A percentile compares a stretch with the other conserved stretches of the same genome.
Conservation (phyloP, 30 jellyfish, hydroid and myxozoan genomes). For the Mastigias papua region DNA sequence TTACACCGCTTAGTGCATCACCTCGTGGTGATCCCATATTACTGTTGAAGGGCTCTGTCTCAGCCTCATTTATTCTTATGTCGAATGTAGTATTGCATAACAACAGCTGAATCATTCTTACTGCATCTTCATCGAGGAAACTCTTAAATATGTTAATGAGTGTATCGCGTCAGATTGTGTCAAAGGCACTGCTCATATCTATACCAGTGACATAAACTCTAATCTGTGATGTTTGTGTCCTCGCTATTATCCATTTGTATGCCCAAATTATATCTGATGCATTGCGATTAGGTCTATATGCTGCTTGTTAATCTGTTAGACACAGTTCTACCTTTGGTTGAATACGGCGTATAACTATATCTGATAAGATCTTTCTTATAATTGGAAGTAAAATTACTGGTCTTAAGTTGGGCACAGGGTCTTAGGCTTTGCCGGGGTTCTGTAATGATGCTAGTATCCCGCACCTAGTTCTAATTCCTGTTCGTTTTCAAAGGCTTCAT, state of each 20-base stretch:
- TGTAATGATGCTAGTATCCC: slow-evolving; percentile 59
- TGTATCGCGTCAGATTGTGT: slow-evolving; percentile 58
- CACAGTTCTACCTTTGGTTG: slow-evolving; percentile 43
- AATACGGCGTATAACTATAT: slow-evolving; percentile 26
- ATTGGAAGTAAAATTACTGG: slow-evolving; percentile 62
- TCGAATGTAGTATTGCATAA: slow-evolving; percentile 45
- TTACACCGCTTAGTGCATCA: slow-evolving; percentile 52
- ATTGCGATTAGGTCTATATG: slow-evolving; percentile 66
- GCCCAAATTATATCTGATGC: slow-evolving; percentile 70
- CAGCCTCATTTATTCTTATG: slow-evolving; percentile 46
- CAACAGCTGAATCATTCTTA: slow-evolving; percentile 45
- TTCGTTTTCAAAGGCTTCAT: slow-evolving; percentile 58
- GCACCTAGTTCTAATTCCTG: slow-evolving; percentile 38
- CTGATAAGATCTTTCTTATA: slow-evolving; percentile 60
- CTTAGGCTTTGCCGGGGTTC: slow-evolving; percentile 68
- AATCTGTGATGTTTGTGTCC: slow-evolving; percentile 49
- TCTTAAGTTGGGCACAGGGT: slow-evolving; percentile 62
- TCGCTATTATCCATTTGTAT: slow-evolving; percentile 56
- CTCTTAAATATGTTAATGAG: slow-evolving; percentile 39
- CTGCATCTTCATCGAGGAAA: slow-evolving; percentile 60
- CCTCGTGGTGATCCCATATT: slow-evolving; percentile 63
- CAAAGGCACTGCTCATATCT: slow-evolving; percentile 63
- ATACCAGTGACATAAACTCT: slow-evolving; percentile 46
- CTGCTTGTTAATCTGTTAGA: slow-evolving; percentile 57
- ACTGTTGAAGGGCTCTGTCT: slow-evolving; percentile 48